Conservation (phyloP, 2,888 invertebrate species). For the Adineta ricciae region DNA sequence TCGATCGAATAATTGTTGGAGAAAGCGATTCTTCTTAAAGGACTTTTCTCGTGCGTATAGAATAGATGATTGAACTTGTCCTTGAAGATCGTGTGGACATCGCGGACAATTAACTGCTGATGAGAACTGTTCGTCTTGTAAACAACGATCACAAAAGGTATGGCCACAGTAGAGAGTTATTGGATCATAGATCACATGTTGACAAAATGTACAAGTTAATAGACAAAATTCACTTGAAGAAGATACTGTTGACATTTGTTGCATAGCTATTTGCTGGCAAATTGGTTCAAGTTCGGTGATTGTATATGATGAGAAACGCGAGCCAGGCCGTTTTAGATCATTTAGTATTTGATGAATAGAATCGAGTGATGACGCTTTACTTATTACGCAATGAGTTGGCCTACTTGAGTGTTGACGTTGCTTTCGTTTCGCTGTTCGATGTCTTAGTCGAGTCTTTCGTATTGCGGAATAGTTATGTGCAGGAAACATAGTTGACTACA, state of each 20-base stretch:
- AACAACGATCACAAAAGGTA: not conserved
- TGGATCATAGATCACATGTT: not conserved
- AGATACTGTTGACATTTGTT: not conserved
- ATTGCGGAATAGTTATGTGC: not conserved
- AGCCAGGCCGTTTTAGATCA: not conserved
- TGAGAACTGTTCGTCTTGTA: not conserved
- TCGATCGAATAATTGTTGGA: not conserved
- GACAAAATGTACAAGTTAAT: not conserved
- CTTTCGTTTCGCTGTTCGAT: not conserved
- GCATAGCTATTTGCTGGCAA: not conserved
- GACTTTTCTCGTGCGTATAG: not conserved
- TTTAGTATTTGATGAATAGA: not conserved
- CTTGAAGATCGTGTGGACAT: not conserved
- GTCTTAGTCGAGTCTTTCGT: not conserved
- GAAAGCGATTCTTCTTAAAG: not conserved
- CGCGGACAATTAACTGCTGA: not conserved
- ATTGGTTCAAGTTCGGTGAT: not conserved
- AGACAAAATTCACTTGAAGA: not conserved
- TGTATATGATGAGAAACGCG: not conserved
- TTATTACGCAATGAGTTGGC: not conserved
- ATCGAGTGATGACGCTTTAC: not conserved
- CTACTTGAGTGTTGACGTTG: not conserved
- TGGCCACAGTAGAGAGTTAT: constrained; percentile 11
- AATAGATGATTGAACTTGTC: not conserved
- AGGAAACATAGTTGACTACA: not conserved